Evolutionary conservation across 2,113 vertebrate genomes (phyloP), one percentile per base, ranked within the genome.

Genomic region (Microtus oregoni): DNA sequence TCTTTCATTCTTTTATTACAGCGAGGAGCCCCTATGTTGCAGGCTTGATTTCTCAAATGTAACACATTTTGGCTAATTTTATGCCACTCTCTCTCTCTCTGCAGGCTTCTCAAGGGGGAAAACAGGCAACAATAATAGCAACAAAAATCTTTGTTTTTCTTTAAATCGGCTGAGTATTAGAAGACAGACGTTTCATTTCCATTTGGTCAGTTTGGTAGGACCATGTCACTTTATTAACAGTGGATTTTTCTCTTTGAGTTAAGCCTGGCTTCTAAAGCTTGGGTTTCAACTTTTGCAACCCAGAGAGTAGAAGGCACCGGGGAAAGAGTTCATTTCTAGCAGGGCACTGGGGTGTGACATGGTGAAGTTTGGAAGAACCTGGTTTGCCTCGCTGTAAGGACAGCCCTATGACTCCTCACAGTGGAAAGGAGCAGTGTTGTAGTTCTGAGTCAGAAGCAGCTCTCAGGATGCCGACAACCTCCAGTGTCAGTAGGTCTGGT

Each of bases 91-190:
- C 52, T 86, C 30, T 82, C 1, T 92, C 44, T 94, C 50, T 50
- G 41, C 55, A 28, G 19, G 91, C 28, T 92, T 93, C 86, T 44
- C 20, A 93, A 67, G 41, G 52, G 47, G 28, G 78, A 82, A 87
- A 78, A 78, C 20, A 61, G 30, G 30, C 68, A 75, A 77, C 44
- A 68, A 63, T 30, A 93, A 58, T 30, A 30, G 82, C 28, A 93
- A 44, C n/a, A 94, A 81, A 50, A 47, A 96, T 81, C 19, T 90
- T 87, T 86, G 79, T 88, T 93, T 95, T 91, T 89, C 67, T 93
- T 92, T 89, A 44, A 95, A 89, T 96, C 83, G 79, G 70, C 47
- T 94, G 94, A 75, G 73, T 85, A 67, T 63, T 91, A 89, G 76
- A 96, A 96, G 76, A 94, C 79, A 97, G 92, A 75, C 5, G 47